Evolutionary conservation across 2,113 vertebrate species (phyloP).

Genomic region (Strix uralensis): DNA sequence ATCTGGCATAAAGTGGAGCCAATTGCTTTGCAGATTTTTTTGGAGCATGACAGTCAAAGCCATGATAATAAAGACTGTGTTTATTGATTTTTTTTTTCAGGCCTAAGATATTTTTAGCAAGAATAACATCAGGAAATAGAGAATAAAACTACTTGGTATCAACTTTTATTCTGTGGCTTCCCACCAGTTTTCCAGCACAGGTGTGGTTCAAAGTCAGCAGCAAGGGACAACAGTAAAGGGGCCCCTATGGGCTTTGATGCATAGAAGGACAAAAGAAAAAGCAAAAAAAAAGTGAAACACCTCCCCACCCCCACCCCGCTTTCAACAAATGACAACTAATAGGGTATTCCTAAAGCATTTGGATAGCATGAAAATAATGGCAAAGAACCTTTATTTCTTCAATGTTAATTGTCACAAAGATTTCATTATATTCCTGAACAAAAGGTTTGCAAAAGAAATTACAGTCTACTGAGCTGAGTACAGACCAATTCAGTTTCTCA

Average conservation of each 20-base stretch:
- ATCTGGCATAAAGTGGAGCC: constrained; percentile 18
- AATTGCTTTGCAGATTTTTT: constrained; percentile 31
- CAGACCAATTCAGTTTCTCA: not conserved
- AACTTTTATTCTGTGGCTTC: constrained; percentile 27
- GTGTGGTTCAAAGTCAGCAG: constrained; percentile 16
- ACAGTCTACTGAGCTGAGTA: not conserved
- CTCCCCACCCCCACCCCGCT: not conserved
- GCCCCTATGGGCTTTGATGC: not conserved
- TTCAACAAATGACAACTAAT: not conserved
- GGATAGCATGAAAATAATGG: constrained; percentile 42
- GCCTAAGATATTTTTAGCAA: constrained; percentile 49
- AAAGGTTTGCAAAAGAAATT: not conserved
- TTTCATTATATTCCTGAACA: not conserved
- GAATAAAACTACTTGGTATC: constrained; percentile 26
- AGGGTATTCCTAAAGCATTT: not conserved
- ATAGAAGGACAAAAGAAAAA: not conserved
- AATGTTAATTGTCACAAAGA: not conserved
- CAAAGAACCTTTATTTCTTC: not conserved
- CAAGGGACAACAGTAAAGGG: not conserved
- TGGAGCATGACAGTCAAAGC: constrained; percentile 24
- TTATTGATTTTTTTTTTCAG: constrained; percentile 25
- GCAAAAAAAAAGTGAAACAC: not conserved
- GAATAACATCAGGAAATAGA: constrained; percentile 26
- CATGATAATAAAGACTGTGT: not conserved
- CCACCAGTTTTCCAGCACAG: not conserved